Evolutionary conservation across 2,888 invertebrate genomes (phyloP).

Genomic region (Meteorus cinctellus): DNA sequence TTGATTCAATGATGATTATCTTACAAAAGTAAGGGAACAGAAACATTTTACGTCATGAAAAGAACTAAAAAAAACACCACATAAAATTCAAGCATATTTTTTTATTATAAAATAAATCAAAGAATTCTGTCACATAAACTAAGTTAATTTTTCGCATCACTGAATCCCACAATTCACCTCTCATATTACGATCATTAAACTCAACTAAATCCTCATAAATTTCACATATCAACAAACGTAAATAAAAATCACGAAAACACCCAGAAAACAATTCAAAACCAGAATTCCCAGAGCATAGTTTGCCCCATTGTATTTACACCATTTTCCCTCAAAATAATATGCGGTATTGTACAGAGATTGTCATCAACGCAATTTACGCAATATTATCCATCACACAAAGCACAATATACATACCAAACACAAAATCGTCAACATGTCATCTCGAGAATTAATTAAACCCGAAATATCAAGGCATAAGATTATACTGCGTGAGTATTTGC

Average conservation of each 20-base stretch:
- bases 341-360: slow-evolving; percentile 12
- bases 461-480: slow-evolving; percentile 5
- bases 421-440: not conserved
- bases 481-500: not conserved
- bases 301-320: not conserved
- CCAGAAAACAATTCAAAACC: slow-evolving; percentile 35
- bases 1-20: too few relatives aligned
- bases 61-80: too few relatives aligned
- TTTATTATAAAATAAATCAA: too few relatives aligned
- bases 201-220: too few relatives aligned
- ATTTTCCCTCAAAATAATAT: not conserved
- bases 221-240: not conserved
- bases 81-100: too few relatives aligned
- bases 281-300: slow-evolving; percentile 24
- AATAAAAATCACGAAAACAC: slow-evolving; percentile 49
- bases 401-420: not conserved
- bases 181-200: too few relatives aligned
- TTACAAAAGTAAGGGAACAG: too few relatives aligned
- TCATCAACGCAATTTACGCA: slow-evolving; percentile 15
- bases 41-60: too few relatives aligned
- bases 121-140: too few relatives aligned
- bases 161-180: too few relatives aligned
- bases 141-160: too few relatives aligned
- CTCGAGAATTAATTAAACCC: not conserved
- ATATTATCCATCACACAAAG: slow-evolving; percentile 3